Conservation (phyloP, 2,113 vertebrate species). For the Pomatorhinus ruficollis region DNA sequence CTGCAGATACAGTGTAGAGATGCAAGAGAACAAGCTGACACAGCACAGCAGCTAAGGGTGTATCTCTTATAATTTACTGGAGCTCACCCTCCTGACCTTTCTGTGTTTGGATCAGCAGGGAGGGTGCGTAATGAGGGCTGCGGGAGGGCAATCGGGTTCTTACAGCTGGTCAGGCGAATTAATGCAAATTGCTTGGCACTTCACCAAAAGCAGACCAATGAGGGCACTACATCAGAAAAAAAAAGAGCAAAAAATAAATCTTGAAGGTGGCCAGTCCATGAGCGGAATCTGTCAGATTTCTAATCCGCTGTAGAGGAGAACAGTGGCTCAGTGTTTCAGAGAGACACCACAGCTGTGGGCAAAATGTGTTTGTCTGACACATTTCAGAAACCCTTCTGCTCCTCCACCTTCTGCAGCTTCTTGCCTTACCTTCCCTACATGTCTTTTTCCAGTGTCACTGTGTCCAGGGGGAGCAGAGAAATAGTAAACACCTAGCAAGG, state of each 20-base stretch:
- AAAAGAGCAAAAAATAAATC: background rate
- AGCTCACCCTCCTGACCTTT: constrained; percentile 20
- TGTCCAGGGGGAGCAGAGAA: background rate
- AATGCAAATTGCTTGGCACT: background rate
- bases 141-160: background rate
- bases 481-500: background rate
- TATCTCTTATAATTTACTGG: background rate
- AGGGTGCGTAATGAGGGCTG: background rate
- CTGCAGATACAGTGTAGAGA: rapidly evolving
- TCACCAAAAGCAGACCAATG: background rate
- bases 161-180: constrained; percentile 26
- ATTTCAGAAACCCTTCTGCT: background rate
- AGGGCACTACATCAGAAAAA: background rate
- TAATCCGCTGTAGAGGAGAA: background rate
- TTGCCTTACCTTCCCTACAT: rapidly evolving
- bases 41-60: background rate
- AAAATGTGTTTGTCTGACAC: background rate
- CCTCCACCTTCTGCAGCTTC: background rate
- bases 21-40: background rate
- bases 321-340: background rate
- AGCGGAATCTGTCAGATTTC: background rate
- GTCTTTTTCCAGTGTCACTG: background rate
- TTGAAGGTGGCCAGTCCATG: background rate
- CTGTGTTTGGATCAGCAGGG: background rate
- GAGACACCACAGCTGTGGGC: rapidly evolving